Conservation (phyloP, 2,113 vertebrate species). For the Uria aalge region DNA sequence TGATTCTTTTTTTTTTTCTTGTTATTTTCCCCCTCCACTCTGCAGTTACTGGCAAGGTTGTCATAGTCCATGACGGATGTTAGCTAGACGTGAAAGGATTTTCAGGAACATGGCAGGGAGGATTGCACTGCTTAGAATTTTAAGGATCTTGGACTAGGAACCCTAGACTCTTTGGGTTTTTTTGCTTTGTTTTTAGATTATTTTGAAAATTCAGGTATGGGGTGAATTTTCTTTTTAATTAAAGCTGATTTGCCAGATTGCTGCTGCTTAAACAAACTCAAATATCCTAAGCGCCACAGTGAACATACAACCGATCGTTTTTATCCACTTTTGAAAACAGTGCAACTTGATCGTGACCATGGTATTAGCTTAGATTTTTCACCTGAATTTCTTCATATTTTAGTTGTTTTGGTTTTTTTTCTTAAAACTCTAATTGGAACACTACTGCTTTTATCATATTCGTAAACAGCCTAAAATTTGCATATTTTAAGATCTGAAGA, state of each 20-base stretch:
- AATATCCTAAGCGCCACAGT: neutral
- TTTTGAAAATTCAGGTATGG: accelerated
- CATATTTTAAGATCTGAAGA: neutral
- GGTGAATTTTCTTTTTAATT: neutral
- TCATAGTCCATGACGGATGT: neutral
- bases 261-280: neutral
- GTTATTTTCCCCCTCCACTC: neutral
- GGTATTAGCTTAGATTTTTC: neutral
- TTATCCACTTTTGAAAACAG: neutral
- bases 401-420: neutral
- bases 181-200: neutral
- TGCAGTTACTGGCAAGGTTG: neutral
- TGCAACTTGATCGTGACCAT: neutral
- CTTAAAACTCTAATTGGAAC: neutral
- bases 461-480: neutral
- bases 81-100: neutral
- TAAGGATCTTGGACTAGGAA: neutral
- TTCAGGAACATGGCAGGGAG: neutral
- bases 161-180: neutral
- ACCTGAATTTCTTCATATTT: neutral
- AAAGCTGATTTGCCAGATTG: neutral
- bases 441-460: neutral
- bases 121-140: neutral
- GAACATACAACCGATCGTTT: neutral
- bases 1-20: neutral